Base-by-base conservation (phyloP, 2,888 invertebrate genomes). In the Homarus gammarus region DNA sequence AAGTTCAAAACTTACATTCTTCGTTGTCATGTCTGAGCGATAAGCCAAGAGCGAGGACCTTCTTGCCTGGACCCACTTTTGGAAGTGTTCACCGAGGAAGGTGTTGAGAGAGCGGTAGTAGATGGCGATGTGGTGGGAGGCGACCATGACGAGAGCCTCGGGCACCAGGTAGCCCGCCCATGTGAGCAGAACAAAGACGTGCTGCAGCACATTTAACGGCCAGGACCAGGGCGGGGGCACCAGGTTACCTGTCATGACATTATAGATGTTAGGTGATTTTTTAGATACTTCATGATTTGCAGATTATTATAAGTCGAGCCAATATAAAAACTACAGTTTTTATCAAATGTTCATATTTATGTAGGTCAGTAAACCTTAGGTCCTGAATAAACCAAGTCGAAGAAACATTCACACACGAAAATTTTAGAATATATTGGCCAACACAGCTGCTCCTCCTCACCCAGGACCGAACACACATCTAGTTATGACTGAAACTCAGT, bases 81-180 rank as follows among this genome's bases (percentile, higher is more conserved):
- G 15, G 27, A 40, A 27, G 27, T 44, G 0, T 18, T 49, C 49
- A 44, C 2, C 40, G 77, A 49, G 49, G 31, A 0, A 1, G 2
- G 5, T 31, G 68, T 82, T 82, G 68, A 82, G 22, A 15, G n/a
- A 15, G 0, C 40, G 8, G 81, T 82, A 82, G 64, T 82, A 68
- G 22, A 8, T 22, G 81, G 81, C 8, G 64, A 82, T 36, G 64
- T 82, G 68, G 38, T 82, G 81, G n/a, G 64, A 5, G 33, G 68
- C 40, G 38, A 82, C 40, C 10, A 82, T 64, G 27, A 82, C 38
- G 38, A 68, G 15, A 33, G 81, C 81, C 38, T 82, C 81, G 1
- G 81, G 40, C 2, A 82, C 40, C 64, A 82, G 81, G 40, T 68
- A 68, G 1, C 64, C 81, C 10, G 40, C 81, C 81, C 81, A 82